These are phyloP conservation scores for Coremacera marginata DNA, from an alignment of 2,888 invertebrate species.

Conservation along the genomic window DNA sequence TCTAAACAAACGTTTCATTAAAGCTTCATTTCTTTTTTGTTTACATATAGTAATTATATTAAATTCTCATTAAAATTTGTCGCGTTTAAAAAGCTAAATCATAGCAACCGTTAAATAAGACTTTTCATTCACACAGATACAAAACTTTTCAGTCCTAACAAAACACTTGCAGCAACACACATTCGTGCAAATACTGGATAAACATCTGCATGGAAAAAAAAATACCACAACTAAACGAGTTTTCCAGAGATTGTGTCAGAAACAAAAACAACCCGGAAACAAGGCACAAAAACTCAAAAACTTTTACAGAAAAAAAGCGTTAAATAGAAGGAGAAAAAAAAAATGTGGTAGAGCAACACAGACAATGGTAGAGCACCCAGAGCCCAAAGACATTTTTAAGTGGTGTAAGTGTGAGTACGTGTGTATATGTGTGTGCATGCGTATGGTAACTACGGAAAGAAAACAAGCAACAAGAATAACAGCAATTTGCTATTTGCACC, in stretches of 20 bases:
- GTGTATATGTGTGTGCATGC: no score
- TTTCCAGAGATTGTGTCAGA: conserved; percentile 14
- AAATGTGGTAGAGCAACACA: neutral
- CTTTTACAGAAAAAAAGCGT: neutral
- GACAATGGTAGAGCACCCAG: neutral
- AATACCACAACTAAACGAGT: neutral
- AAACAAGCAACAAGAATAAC: neutral
- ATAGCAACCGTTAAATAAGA: neutral
- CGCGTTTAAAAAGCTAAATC: neutral
- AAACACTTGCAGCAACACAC: neutral
- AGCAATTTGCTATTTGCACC: neutral
- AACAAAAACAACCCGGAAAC: neutral
- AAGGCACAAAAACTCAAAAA: neutral
- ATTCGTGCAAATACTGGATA: neutral
- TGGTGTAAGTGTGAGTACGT: neutral
- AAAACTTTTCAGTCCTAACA: neutral
- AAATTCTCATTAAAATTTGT: neutral
- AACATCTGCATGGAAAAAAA: neutral
- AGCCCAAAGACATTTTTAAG: conserved; percentile 7
- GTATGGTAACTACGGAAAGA: neutral
- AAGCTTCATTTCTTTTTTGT: no score
- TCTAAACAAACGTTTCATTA: no score
- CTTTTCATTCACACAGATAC: neutral
- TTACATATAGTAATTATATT: neutral
- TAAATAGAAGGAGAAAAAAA: neutral